Evolutionary conservation across 2,113 vertebrate species (phyloP).

Genomic region (Stigmatopora nigra): DNA sequence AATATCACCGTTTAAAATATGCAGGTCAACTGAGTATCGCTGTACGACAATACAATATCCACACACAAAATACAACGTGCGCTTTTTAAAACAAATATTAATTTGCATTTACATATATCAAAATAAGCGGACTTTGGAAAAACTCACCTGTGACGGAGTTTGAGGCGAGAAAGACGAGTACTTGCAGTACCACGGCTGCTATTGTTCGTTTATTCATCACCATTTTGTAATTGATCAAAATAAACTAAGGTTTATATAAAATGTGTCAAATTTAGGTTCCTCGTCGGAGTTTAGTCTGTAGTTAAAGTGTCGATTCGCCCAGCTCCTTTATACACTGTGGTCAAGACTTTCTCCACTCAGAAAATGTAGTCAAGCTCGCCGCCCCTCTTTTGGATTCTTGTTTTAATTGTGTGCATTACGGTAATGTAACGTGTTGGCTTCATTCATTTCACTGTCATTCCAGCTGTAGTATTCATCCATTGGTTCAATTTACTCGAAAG

Average conservation of each 20-base stretch:
- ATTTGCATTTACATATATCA: too few relatives aligned
- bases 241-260: not conserved
- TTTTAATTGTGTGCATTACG: too few relatives aligned
- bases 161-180: not conserved
- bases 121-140: not conserved
- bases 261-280: not conserved
- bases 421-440: too few relatives aligned
- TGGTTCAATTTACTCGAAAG: too few relatives aligned
- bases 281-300: not conserved
- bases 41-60: not conserved
- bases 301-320: not conserved
- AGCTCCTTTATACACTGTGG: too few relatives aligned
- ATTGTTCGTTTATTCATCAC: not conserved
- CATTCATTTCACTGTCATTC: too few relatives aligned
- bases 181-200: not conserved
- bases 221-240: not conserved
- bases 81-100: not conserved
- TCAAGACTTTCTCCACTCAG: too few relatives aligned
- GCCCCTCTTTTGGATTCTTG: too few relatives aligned
- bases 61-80: not conserved
- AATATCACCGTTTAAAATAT: too few relatives aligned
- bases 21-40: too few relatives aligned
- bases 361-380: too few relatives aligned
- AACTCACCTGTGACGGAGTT: conserved; percentile 46
- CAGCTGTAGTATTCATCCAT: too few relatives aligned